Base-by-base conservation (phyloP, 2,888 invertebrate species). In the Nemurella pictetii region DNA sequence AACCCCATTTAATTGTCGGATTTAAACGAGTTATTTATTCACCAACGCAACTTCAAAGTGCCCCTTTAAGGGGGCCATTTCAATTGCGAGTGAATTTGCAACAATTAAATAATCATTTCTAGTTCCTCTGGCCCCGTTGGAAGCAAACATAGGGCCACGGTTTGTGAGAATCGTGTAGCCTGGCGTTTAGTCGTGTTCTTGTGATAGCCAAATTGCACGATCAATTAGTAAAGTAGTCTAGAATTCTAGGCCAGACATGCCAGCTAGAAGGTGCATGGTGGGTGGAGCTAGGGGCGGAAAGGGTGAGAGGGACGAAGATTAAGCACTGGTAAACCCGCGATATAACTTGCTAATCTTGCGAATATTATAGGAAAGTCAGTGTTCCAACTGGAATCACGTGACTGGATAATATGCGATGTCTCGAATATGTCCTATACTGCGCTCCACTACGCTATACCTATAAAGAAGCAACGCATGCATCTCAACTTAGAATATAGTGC, bases 221-320 rank as follows among this genome's bases (percentile, higher is more conserved):
- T 78, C 28, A 78, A 78, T 78, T 78, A 78, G 78, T 28, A 30
- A 78, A 78, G 78, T 78, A 78, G 78, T 29, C 28, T 7, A 30
- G 30, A 78, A 28, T 78, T 28, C 28, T 30, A n/a, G 78, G 26
- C 30, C 28, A 75, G 75, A 75, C 75, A 75, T 75, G 75, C 75
- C 9, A 75, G n/a, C 20, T 5, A 12, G 75, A 75, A 12, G 55
- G 55, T 55, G 20, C 55, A 55, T 12, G 28, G 27, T 2, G n/a
- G 75, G 75, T 0, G 75, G 73, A 20, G 75, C 27, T n/a, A 5
- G 28, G 78, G 78, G 78, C 7, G 78, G 30, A 30, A 27, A 3
- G 77, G 77, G 28, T 20, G 77, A 27, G 30, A 29, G 78, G 78
- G 78, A 29, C 28, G 78, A 29, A 28, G 78, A 78, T 30, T 30